Conservation (phyloP, 2,797 vertebrate genomes). For the Poecilia wingei region DNA sequence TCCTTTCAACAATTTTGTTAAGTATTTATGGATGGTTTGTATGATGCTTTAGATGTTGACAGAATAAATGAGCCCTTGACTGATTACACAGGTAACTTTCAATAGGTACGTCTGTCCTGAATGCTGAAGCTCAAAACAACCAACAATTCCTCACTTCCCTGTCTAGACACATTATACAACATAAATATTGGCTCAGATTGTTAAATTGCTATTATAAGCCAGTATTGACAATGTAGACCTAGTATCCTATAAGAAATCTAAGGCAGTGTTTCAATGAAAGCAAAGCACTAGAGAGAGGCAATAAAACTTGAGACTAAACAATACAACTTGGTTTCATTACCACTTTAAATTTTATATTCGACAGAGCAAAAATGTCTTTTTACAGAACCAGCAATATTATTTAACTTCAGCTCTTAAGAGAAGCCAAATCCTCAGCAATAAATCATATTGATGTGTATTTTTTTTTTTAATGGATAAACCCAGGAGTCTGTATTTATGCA, state of each 20-base stretch:
- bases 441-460: constrained; percentile 58
- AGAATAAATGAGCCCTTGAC: not conserved
- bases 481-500: constrained; percentile 20
- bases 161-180: not conserved
- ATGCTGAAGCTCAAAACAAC: constrained; percentile 5
- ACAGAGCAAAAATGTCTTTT: constrained; percentile 40
- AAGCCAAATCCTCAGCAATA: constrained; percentile 46
- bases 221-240: not conserved
- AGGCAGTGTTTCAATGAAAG: constrained; percentile 1
- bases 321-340: constrained; percentile 5
- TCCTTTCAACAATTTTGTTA: not conserved
- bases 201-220: not conserved
- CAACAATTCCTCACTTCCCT: not conserved
- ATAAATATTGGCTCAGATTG: not conserved
- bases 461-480: constrained; percentile 41
- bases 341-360: constrained; percentile 26
- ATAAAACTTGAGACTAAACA: not conserved
- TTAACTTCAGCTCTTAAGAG: constrained; percentile 45
- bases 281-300: not conserved
- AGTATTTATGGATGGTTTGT: not conserved
- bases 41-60: not conserved
- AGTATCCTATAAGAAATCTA: not conserved
- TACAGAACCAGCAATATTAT: constrained; percentile 51
- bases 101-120: not conserved
- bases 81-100: not conserved